phyloP scores from a whole-genome alignment of 2,113 vertebrate genomes.

The Poeciliopsis occidentalis region DNA sequence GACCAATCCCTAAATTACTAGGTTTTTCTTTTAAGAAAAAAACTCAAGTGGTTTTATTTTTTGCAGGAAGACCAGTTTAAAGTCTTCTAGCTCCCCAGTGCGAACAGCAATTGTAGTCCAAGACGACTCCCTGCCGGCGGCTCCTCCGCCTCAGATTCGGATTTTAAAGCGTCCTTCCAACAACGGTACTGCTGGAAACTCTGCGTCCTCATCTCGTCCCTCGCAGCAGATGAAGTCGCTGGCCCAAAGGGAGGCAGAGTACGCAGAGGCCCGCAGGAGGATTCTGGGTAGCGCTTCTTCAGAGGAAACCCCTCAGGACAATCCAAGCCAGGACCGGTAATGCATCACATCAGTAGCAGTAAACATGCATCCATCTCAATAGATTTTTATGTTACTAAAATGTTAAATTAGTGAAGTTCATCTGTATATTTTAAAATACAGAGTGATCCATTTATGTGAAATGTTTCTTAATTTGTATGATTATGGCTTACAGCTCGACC shows the following conservation, averaged over 20 bases:
- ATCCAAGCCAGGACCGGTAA: constrained; percentile 73
- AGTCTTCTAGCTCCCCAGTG: constrained; percentile 79
- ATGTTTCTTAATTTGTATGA: background rate
- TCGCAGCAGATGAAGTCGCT: constrained; percentile 89
- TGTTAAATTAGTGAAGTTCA: background rate
- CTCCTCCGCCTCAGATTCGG: constrained; percentile 92
- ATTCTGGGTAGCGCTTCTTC: constrained; percentile 94
- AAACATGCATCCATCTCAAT: background rate
- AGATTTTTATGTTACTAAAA: background rate
- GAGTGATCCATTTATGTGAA: background rate
- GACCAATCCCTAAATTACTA: background rate
- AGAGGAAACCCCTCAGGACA: constrained; percentile 86
- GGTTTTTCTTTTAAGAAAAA: background rate
- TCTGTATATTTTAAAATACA: background rate
- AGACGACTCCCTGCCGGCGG: constrained; percentile 90
- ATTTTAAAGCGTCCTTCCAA: constrained; percentile 93
- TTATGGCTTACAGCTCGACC: background rate
- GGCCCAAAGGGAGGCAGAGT: constrained; percentile 93
- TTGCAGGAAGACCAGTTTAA: constrained; percentile 80
- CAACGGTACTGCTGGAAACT: constrained; percentile 85
- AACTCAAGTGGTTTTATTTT: background rate
- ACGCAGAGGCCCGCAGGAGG: constrained; percentile 90
- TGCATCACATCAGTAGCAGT: background rate
- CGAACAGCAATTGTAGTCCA: constrained; percentile 94
- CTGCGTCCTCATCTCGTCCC: constrained; percentile 81